These are phyloP conservation scores for Loripinus fragilis DNA, from an alignment of 2,888 invertebrate species.

Conservation along the genomic window DNA sequence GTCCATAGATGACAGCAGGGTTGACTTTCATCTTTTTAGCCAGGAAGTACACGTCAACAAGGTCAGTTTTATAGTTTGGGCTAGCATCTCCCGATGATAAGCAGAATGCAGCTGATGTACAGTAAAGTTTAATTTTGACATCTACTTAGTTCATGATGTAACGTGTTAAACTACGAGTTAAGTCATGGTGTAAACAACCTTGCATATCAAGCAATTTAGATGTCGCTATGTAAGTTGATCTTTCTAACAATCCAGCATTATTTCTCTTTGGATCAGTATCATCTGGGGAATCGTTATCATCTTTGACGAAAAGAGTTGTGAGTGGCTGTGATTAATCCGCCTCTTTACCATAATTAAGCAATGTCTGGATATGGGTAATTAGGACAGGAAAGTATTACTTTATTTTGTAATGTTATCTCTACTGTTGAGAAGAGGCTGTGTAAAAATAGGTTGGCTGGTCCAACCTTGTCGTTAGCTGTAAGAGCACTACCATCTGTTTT, in stretches of 20 bases:
- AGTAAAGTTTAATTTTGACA: constrained; percentile 12
- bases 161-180: not conserved
- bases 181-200: not conserved
- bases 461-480: not conserved
- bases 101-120: not conserved
- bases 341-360: constrained; percentile 26
- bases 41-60: not conserved
- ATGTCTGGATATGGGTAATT: constrained; percentile 6
- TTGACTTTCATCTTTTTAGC: constrained; percentile 38
- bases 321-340: constrained; percentile 23
- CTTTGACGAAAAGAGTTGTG: constrained; percentile 18
- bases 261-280: constrained; percentile 9
- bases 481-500: not conserved
- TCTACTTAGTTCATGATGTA: constrained; percentile 2
- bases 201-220: constrained; percentile 3
- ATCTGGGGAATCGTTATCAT: constrained; percentile 6
- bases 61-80: constrained; percentile 16
- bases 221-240: not conserved
- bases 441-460: constrained; percentile 1
- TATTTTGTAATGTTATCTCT: constrained; percentile 3
- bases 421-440: constrained; percentile 1
- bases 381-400: not conserved
- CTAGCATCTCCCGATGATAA: not conserved
- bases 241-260: not conserved
- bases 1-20: constrained; percentile 45